Base-by-base conservation (phyloP, 2,113 vertebrate genomes). In the Arenaria interpres region DNA sequence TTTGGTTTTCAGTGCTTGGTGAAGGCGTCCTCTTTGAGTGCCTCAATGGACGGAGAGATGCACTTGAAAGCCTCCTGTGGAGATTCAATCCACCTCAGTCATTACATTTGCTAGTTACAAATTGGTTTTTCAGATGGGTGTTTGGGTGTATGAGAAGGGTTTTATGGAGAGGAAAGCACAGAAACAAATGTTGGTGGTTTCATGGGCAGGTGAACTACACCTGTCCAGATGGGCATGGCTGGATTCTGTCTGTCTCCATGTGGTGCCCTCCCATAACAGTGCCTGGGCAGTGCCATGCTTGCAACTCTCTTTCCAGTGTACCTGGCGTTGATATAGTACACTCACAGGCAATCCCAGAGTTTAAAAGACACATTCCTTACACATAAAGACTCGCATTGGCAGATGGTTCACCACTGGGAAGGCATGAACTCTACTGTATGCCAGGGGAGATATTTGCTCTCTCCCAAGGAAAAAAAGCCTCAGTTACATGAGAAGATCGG, bases 181-280 rank as follows among this genome's bases (percentile, higher is more conserved):
- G 57, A 35, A 69, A 84, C 27, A 72, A 46, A 51, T 85, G 24
- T 75, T 46, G 35, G 4, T 78, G 62, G 19, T 74, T 88, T 85
- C 41, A n/a, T 17, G 24, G 28, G n/a, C 43, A 62, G 57, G 8
- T 41, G 39, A 69, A 18, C 12, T 80, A 33, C 16, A 35, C 4
- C 12, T 69, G 13, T 9, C 16, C 45, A 9, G 35, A 10, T 50
- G 12, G 17, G 51, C 28, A 43, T 39, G 53, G 8, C 7, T 73
- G 51, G 20, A 68, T 10, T 6, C 8, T 63, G n/a, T 16, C 50
- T 67, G 30, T 23, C 46, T 63, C 39, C 22, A 18, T 14, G 30
- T 4, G 4, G 0, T 10, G 8, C 7, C 53, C 9, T 62, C 45
- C 59, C 45, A 69, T 35, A 46, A 10, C 7, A 6, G 16, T 4